phyloP scores from a whole-genome alignment of 1,140 invertebrate genomes.

The Drosophila athabasca region DNA sequence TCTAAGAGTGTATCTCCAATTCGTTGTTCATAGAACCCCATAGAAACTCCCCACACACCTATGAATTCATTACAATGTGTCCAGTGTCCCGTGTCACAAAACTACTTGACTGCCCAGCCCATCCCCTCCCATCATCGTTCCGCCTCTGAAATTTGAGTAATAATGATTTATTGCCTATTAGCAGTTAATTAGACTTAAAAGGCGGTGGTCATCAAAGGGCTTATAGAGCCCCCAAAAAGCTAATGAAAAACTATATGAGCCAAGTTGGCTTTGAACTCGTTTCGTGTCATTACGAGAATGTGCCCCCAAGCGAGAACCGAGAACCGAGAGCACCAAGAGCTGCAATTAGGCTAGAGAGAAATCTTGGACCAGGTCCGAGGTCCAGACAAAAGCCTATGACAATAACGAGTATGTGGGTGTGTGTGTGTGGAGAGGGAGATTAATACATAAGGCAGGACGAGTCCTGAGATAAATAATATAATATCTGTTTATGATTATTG shows the following conservation, averaged over 20 bases:
- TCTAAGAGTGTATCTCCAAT: too few relatives aligned
- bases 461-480: constrained; percentile 71
- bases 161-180: constrained; percentile 82
- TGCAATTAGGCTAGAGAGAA: constrained; percentile 62
- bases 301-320: constrained; percentile 47
- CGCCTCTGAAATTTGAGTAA: constrained; percentile 73
- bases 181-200: constrained; percentile 82
- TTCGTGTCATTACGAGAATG: constrained; percentile 62
- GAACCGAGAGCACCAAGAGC: constrained; percentile 2
- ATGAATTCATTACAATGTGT: too few relatives aligned
- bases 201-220: constrained; percentile 66
- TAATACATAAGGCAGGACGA: constrained; percentile 55
- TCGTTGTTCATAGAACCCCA: too few relatives aligned
- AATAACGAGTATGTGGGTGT: neutral
- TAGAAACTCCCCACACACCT: too few relatives aligned
- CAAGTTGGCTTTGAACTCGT: constrained; percentile 69
- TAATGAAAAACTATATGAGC: constrained; percentile 73
- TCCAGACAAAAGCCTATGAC: too few relatives aligned
- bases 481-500: constrained; percentile 81
- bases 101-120: too few relatives aligned
- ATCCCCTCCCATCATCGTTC: constrained; percentile 1
- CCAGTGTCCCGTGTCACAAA: too few relatives aligned
- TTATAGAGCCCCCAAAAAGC: constrained; percentile 42
- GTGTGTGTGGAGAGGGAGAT: constrained; percentile 21
- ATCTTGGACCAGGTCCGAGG: constrained; percentile 12